phyloP scores from a whole-genome alignment of 2,888 invertebrate species.

The Epistrophella euchroma region DNA sequence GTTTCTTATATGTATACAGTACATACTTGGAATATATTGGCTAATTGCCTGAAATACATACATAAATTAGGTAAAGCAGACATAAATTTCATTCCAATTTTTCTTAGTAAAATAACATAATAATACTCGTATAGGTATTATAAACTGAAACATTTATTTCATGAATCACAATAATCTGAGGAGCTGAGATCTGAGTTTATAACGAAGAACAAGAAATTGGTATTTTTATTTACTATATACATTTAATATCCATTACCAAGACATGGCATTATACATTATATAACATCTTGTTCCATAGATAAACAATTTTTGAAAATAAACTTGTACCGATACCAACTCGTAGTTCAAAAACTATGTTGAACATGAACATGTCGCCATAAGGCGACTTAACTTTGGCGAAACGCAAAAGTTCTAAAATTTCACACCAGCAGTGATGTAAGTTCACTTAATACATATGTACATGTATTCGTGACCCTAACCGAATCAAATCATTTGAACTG shows the following conservation, averaged over 20 bases:
- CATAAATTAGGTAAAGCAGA: too few species aligned
- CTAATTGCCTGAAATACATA: too few species aligned
- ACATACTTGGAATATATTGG: too few species aligned
- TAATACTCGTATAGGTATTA: too few species aligned
- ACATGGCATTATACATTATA: not conserved
- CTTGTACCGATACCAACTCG: not conserved
- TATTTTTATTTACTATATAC: not conserved
- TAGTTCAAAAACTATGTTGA: not conserved
- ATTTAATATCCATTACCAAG: not conserved
- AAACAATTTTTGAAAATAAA: not conserved
- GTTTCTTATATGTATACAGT: too few species aligned
- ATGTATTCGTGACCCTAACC: not conserved
- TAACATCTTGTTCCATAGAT: not conserved
- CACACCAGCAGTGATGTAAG: not conserved
- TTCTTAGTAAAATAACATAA: too few species aligned
- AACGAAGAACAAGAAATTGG: too few species aligned
- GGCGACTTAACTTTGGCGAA: not conserved
- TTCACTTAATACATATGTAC: not conserved
- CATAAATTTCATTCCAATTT: too few species aligned
- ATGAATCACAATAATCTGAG: too few species aligned
- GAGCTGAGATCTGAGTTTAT: too few species aligned
- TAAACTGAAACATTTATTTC: too few species aligned
- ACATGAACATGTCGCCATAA: not conserved
- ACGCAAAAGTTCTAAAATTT: not conserved
- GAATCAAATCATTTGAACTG: conserved; percentile 1